Conservation (phyloP, 2,888 invertebrate genomes). For the Leptura quadrifasciata region DNA sequence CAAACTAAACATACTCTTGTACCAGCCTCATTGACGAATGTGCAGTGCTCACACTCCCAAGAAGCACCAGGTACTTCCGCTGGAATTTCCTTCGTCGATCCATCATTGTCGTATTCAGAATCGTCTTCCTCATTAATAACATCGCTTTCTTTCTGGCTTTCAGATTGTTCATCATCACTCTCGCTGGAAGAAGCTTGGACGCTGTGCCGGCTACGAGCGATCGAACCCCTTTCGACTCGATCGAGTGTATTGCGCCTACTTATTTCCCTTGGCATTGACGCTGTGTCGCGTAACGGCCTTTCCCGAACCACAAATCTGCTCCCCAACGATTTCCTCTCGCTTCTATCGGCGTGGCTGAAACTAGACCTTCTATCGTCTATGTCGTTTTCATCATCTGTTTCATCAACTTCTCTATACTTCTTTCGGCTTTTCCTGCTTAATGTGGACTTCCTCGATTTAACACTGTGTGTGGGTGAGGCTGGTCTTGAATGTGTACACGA, state of each 20-base stretch:
- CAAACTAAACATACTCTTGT: constrained; percentile 89
- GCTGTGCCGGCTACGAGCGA: constrained; percentile 62
- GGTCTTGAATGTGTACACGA: constrained; percentile 81
- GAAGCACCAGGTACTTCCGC: constrained; percentile 75
- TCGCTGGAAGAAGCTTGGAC: constrained; percentile 64
- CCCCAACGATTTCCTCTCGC: constrained; percentile 66
- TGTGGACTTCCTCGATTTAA: constrained; percentile 83
- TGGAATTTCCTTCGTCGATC: constrained; percentile 64
- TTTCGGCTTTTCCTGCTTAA: constrained; percentile 76
- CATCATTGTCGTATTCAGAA: constrained; percentile 62
- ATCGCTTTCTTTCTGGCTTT: constrained; percentile 60
- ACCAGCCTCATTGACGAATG: constrained; percentile 88
- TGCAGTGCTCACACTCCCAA: constrained; percentile 95
- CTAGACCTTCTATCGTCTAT: constrained; percentile 66
- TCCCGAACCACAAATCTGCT: constrained; percentile 61
- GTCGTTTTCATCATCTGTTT: constrained; percentile 73
- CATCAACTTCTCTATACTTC: constrained; percentile 74
- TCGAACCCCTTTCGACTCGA: constrained; percentile 62
- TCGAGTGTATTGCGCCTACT: constrained; percentile 62
- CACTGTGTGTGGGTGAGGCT: constrained; percentile 81
- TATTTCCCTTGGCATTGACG: constrained; percentile 68
- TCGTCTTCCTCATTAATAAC: constrained; percentile 64
- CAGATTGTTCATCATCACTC: constrained; percentile 66
- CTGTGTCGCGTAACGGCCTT: constrained; percentile 62
- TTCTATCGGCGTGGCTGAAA: constrained; percentile 66